phyloP scores from a whole-genome alignment of 35 echinoderm and acorn worm species.

The Heliocidaris erythrogramma region DNA sequence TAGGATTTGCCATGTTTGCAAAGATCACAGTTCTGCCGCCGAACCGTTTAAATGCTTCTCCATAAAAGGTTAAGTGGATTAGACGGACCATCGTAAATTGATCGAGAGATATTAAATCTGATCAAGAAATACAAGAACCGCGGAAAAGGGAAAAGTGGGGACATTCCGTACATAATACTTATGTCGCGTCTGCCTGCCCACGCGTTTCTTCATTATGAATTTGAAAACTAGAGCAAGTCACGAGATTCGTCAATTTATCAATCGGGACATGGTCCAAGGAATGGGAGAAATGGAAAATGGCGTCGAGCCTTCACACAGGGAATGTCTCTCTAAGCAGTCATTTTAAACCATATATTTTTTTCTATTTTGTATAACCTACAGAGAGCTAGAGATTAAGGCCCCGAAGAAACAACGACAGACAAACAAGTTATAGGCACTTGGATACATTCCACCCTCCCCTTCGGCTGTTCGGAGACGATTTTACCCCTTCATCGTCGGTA shows the following conservation, averaged over 20 bases:
- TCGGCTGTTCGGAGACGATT: too few species aligned
- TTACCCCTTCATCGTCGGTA: too few species aligned
- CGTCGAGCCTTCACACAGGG: too few species aligned
- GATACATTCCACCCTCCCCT: too few species aligned
- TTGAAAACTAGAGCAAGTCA: not conserved
- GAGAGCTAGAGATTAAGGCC: too few species aligned
- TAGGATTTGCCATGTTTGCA: not conserved
- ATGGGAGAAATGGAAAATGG: not conserved
- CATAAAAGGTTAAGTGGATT: slow-evolving; percentile 1
- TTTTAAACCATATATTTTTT: too few species aligned
- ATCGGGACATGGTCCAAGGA: not conserved
- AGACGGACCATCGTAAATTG: not conserved
- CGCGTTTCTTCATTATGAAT: not conserved
- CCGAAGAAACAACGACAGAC: too few species aligned
- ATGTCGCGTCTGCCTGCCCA: not conserved
- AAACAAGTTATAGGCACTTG: too few species aligned
- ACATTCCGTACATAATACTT: not conserved
- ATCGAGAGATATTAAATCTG: slow-evolving; percentile 8
- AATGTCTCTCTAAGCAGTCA: too few species aligned
- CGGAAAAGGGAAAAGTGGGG: not conserved
- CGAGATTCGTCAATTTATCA: not conserved
- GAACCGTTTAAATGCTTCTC: not conserved
- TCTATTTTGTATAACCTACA: too few species aligned
- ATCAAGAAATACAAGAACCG: not conserved
- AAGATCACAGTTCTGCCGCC: not conserved